These are phyloP conservation scores for Gallinago media DNA, from an alignment of 2,113 vertebrate species.

Conservation along the genomic window DNA sequence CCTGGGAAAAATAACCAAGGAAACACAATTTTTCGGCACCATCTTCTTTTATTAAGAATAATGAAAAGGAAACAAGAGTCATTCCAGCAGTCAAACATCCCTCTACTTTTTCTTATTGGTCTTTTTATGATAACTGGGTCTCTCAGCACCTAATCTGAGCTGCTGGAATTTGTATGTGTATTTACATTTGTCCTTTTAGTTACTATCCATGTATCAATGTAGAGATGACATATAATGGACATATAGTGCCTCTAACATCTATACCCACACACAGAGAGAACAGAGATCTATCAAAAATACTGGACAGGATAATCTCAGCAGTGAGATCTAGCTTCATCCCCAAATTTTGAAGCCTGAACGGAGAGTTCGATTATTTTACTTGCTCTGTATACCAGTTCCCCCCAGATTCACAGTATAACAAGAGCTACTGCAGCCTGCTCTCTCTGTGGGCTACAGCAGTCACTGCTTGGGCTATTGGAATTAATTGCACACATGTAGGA, in stretches of 20 bases:
- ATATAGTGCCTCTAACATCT: background rate
- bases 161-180: background rate
- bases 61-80: conserved; percentile 78
- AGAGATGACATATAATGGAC: background rate
- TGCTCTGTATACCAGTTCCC: background rate
- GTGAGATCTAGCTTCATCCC: background rate
- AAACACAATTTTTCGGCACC: conserved; percentile 77
- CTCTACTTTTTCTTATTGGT: conserved; percentile 58
- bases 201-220: background rate
- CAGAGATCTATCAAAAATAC: background rate
- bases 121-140: conserved; percentile 62
- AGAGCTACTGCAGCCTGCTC: background rate
- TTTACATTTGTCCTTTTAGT: conserved; percentile 17
- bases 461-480: background rate
- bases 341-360: background rate
- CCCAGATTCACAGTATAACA: background rate
- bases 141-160: background rate
- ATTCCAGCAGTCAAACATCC: conserved; percentile 75
- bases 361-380: background rate
- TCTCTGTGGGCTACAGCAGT: background rate
- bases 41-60: conserved; percentile 82
- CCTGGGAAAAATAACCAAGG: conserved; percentile 78
- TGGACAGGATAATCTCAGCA: background rate
- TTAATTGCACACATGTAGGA: background rate
- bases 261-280: background rate